Percentiles rank a stretch among this genome's conserved stretches.
Evolutionary conservation across 2,113 vertebrate genomes (phyloP).

Genomic region (Pachyramphus minor): DNA sequence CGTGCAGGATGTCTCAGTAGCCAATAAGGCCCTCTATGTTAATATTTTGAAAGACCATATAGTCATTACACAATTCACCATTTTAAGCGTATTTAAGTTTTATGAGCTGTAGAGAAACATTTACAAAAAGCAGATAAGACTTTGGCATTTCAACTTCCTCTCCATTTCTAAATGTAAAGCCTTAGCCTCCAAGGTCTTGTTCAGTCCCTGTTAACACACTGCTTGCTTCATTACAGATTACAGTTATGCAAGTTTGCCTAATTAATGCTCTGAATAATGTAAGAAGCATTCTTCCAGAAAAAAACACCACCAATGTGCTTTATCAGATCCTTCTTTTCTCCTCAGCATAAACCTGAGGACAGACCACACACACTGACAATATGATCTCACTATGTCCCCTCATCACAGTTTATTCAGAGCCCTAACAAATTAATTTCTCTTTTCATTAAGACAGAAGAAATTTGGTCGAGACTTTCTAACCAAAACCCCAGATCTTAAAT

Average conservation of each 20-base stretch:
- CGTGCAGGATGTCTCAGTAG: neutral
- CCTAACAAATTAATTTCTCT: slow-evolving; percentile 32
- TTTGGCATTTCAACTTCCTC: neutral
- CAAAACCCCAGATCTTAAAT: neutral
- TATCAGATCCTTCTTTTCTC: neutral
- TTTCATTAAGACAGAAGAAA: neutral
- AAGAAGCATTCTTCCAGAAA: neutral
- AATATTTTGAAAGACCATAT: neutral
- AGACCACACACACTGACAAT: neutral
- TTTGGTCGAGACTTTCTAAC: neutral
- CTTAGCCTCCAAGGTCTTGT: neutral
- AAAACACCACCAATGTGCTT: neutral
- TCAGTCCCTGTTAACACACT: neutral
- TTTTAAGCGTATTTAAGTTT: neutral
- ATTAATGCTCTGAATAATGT: neutral
- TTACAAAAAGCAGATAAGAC: neutral
- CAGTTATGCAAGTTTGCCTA: neutral
- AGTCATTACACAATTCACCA: neutral
- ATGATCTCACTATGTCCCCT: accelerated
- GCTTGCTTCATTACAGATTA: neutral
- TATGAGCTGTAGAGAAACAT: neutral
- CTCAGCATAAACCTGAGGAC: neutral
- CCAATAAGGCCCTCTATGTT: neutral
- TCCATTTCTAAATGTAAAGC: neutral
- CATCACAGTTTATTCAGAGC: neutral